A percentile compares a stretch with the other conserved stretches of the same genome.
Evolutionary conservation across 1,140 invertebrate genomes (phyloP).

Genomic region (Manduca sexta): DNA sequence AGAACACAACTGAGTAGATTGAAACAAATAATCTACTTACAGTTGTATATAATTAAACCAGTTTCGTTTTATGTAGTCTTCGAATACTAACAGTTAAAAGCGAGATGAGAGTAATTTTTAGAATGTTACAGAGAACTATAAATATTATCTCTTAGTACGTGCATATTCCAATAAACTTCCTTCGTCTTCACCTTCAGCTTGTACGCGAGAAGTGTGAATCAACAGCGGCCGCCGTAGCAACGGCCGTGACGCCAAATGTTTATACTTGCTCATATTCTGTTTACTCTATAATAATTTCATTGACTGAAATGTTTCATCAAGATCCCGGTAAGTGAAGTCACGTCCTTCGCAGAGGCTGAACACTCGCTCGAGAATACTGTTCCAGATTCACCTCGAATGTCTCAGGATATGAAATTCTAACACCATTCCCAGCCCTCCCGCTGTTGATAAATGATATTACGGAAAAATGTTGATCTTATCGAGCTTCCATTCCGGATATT

Average conservation of each 20-base stretch:
- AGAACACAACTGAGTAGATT: too few species aligned
- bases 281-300: conserved; percentile 66
- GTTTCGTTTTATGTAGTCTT: too few species aligned
- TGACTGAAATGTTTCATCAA: conserved; percentile 53
- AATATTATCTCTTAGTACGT: conserved; percentile 54
- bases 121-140: conserved; percentile 54
- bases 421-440: too few species aligned
- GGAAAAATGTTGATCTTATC: too few species aligned
- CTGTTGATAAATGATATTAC: too few species aligned
- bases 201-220: conserved; percentile 47
- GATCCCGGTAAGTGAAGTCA: conserved; percentile 1
- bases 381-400: too few species aligned
- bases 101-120: conserved; percentile 52
- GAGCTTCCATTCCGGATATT: too few species aligned
- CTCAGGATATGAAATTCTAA: too few species aligned
- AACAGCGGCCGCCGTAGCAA: conserved; percentile 45
- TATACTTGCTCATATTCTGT: conserved; percentile 56
- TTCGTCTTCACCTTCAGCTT: conserved; percentile 50
- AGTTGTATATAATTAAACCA: too few species aligned
- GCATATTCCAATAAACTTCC: conserved; percentile 60
- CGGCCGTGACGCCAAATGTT: conserved; percentile 48
- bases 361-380: too few species aligned
- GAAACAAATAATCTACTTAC: too few species aligned
- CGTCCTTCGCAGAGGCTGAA: too few species aligned
- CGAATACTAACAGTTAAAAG: conserved; percentile 8